A percentile compares a stretch with the other conserved stretches of the same genome.
phyloP scores from a whole-genome alignment of 2,113 vertebrate species.

The Jaculus jaculus region DNA sequence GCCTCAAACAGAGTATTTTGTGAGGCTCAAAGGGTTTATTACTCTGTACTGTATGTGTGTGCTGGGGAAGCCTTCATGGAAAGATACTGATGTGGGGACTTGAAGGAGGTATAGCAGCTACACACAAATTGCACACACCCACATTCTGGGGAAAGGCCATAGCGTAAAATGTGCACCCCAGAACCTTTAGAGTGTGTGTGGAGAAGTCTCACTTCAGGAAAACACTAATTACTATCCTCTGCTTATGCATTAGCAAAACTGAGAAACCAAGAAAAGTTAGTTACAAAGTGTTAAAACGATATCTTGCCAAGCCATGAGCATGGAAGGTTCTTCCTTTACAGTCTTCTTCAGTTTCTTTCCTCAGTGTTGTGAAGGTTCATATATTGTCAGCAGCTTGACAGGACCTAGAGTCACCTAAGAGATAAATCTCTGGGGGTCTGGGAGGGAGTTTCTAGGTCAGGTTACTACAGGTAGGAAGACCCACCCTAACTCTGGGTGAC shows the following conservation, averaged over 20 bases:
- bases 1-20: not conserved
- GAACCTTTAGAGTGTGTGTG: not conserved
- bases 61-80: not conserved
- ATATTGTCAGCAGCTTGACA: no score
- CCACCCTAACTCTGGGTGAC: no score
- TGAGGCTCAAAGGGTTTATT: not conserved
- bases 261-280: not conserved
- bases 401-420: no score
- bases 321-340: no score
- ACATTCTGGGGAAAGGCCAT: not conserved
- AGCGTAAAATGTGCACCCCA: not conserved
- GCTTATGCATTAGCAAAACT: not conserved
- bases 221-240: not conserved
- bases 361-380: no score
- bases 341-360: no score
- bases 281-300: not conserved
- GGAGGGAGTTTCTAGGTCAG: no score
- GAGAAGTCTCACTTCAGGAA: not conserved
- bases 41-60: fast-evolving
- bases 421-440: no score
- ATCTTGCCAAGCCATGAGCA: not conserved
- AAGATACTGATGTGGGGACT: no score
- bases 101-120: fast-evolving
- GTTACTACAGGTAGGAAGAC: no score
- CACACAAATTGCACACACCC: not conserved